phyloP scores from a whole-genome alignment of 2,888 invertebrate genomes.

The Caprella mutica region DNA sequence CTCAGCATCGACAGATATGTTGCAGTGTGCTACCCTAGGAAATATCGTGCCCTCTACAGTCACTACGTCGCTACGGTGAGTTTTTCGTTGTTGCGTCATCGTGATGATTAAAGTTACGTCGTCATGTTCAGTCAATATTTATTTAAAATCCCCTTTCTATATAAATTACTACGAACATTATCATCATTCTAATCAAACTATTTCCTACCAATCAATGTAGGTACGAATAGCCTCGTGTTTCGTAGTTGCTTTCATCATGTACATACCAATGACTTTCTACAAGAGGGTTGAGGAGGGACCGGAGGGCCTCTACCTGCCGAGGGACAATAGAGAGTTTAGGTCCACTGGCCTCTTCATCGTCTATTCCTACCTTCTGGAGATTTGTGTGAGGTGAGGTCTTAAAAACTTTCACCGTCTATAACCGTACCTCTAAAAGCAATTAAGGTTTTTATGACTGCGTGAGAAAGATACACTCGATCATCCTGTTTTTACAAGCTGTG shows the following conservation, averaged over 20 bases:
- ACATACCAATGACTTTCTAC: slow-evolving; percentile 40
- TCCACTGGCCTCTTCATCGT: slow-evolving; percentile 20
- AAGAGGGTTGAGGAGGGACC: slow-evolving; percentile 7
- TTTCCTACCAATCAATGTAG: no score
- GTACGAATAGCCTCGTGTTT: slow-evolving; percentile 40
- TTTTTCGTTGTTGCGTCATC: neutral
- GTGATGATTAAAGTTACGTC: neutral
- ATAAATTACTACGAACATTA: no score
- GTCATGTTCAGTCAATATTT: no score
- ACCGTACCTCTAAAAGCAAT: no score
- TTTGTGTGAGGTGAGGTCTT: slow-evolving; percentile 25
- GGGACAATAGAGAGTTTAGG: slow-evolving; percentile 17
- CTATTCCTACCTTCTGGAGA: slow-evolving; percentile 27
- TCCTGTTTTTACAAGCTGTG: no score
- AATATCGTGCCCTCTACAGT: slow-evolving; percentile 41
- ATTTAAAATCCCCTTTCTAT: no score
- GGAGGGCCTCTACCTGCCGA: slow-evolving; percentile 9
- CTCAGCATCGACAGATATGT: slow-evolving; percentile 45
- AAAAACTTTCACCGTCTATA: no score
- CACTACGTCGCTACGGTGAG: slow-evolving; percentile 38
- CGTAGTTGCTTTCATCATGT: slow-evolving; percentile 40
- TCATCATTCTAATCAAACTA: no score
- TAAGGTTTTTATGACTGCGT: no score
- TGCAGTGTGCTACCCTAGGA: slow-evolving; percentile 42
- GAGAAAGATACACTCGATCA: no score